phyloP scores from a whole-genome alignment of 2,113 vertebrate genomes.

The Cottus gobio region DNA sequence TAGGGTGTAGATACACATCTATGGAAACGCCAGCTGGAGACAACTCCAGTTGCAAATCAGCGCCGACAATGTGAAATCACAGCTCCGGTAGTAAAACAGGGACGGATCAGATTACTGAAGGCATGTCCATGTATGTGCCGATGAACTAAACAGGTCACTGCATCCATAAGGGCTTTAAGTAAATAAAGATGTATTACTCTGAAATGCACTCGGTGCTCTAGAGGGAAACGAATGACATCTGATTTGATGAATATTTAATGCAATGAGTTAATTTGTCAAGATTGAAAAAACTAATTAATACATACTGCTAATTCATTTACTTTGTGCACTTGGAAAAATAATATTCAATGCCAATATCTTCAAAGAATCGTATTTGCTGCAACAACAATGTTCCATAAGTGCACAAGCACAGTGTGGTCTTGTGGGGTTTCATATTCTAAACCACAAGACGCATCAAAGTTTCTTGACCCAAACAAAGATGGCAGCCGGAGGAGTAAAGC shows the following conservation, averaged over 20 bases:
- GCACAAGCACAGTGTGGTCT: background rate
- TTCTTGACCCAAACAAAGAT: background rate
- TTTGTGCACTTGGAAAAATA: background rate
- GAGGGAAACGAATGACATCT: background rate
- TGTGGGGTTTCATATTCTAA: background rate
- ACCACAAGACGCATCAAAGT: background rate
- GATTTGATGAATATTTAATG: background rate
- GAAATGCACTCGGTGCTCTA: background rate
- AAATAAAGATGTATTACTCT: background rate
- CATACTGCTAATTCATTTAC: background rate
- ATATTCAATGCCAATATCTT: background rate
- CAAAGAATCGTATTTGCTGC: background rate
- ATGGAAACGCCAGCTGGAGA: conserved; percentile 30
- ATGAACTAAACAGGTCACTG: conserved; percentile 35
- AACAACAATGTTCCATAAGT: background rate
- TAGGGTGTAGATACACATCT: conserved; percentile 35
- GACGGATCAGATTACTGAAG: conserved; percentile 38
- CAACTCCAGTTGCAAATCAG: conserved; percentile 40
- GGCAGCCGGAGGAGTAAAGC: background rate
- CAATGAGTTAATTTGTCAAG: background rate
- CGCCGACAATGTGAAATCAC: conserved; percentile 53
- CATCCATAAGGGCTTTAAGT: background rate
- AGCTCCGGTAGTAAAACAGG: conserved; percentile 53
- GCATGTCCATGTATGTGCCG: conserved; percentile 6
- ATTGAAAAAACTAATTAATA: background rate